Percentiles rank a stretch among this genome's conserved stretches.
Conservation (phyloP, 2,113 vertebrate species). For the Vicugna pacos region DNA sequence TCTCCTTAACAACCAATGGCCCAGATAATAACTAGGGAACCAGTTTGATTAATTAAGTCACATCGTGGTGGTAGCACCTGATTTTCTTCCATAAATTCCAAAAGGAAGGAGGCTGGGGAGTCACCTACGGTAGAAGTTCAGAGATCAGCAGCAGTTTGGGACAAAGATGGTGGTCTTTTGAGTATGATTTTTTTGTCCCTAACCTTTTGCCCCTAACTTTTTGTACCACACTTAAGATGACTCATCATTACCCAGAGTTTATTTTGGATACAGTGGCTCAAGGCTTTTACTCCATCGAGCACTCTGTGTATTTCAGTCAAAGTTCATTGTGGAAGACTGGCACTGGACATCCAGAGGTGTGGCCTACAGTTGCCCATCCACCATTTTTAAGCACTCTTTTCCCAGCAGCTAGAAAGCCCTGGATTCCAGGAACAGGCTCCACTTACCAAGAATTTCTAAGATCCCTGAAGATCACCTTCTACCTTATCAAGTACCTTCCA, state of each 20-base stretch:
- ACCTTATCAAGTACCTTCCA: background rate
- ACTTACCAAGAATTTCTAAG: constrained; percentile 38
- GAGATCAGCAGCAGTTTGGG: background rate
- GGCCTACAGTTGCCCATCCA: background rate
- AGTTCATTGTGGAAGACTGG: background rate
- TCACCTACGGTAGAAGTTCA: constrained; percentile 30
- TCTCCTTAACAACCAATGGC: background rate
- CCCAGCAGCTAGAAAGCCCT: background rate
- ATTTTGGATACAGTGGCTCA: constrained; percentile 45
- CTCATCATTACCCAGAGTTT: background rate
- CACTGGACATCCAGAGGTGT: background rate
- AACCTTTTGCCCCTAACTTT: background rate
- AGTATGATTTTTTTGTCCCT: background rate
- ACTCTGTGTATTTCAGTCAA: background rate
- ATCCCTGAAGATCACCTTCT: constrained; percentile 15
- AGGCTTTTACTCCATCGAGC: background rate
- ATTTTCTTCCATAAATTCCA: constrained; percentile 33
- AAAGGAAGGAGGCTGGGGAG: background rate
- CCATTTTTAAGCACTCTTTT: constrained; percentile 39
- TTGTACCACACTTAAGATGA: constrained; percentile 40
- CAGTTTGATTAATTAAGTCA: background rate
- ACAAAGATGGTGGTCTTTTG: background rate
- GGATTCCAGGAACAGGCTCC: background rate
- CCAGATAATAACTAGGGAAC: background rate
- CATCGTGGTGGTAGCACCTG: background rate